Evolutionary conservation across 2,113 vertebrate genomes (phyloP), one percentile per base, ranked within the genome.

Genomic region (Cercopithecus mona): DNA sequence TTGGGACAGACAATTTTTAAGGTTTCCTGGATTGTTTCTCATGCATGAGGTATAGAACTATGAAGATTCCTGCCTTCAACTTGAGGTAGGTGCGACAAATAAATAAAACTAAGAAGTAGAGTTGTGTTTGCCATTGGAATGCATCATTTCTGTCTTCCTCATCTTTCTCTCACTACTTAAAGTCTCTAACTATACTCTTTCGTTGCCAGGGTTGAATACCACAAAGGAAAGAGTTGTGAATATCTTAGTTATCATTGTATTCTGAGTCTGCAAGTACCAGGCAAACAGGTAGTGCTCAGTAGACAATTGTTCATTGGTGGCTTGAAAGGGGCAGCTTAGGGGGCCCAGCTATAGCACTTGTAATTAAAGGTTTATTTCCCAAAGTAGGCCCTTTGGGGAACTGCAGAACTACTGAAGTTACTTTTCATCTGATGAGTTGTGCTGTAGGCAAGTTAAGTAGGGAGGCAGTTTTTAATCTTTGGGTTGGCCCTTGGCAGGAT

Each of bases 381-480:
- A 35, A 96, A 80, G 64, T 78, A 43, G 70, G 3, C 8, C 23
- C 23, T 82, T 96, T 80, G 12, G 76, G 93, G 61, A 89, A 59
- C 38, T 79, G 64, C 16, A 80, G 83, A 95, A 85, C 94, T 72
- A 84, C 20, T 73, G 7, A 97, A 87, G 85, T 23, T 94, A 52
- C 40, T 38, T 55, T 83, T 93, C 45, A 87, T 93, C 32, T 86
- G 88, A 59, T 88, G 59, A 90, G 32, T 76, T 93, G 27, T 64
- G 48, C 75, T 89, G 27, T 43, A 75, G 83, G 79, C 72, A 81
- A 97, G 50, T 96, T 94, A 90, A 93, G 61, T 35, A 75, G 43
- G 45, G 45, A 93, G 82, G 27, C 45, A 91, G 57, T 64, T 97
- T 96, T 97, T 84, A 89, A 92, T 83, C 64, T 96, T 89, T 96